These are phyloP conservation scores for Phrynocephalus forsythii DNA, from an alignment of 2,797 vertebrate species.

Conservation along the genomic window DNA sequence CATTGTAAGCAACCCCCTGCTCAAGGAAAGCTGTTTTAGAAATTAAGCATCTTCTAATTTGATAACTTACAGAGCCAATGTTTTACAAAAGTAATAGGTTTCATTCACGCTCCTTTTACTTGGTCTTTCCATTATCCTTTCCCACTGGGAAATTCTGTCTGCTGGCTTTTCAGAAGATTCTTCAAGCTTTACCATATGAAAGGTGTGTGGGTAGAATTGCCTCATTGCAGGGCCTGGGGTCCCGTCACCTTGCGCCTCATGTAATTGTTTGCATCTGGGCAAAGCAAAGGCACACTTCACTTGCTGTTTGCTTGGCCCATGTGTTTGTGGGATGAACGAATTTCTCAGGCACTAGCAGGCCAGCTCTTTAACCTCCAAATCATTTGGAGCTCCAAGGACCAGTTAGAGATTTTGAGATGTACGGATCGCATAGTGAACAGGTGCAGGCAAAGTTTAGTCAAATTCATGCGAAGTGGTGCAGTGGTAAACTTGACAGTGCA, in stretches of 20 bases:
- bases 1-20: constrained; percentile 3
- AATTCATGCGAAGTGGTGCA: no score
- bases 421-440: not conserved
- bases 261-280: constrained; percentile 45
- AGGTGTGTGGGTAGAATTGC: constrained; percentile 27
- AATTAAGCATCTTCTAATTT: constrained; percentile 32
- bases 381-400: constrained; percentile 31
- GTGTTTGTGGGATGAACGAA: constrained; percentile 55
- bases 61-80: constrained; percentile 21
- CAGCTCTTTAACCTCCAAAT: constrained; percentile 41
- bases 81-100: constrained; percentile 6
- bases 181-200: constrained; percentile 40
- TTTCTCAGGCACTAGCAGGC: constrained; percentile 43
- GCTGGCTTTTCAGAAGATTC: not conserved
- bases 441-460: not conserved
- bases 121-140: constrained; percentile 12
- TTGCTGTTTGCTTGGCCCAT: constrained; percentile 54
- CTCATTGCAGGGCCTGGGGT: not conserved
- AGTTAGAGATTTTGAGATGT: not conserved
- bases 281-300: constrained; percentile 55
- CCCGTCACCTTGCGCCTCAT: not conserved
- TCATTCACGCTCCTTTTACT: not conserved
- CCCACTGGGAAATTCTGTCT: constrained; percentile 22
- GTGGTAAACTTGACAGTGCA: no score
- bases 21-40: constrained; percentile 8